Evolutionary conservation across 2,113 vertebrate species (phyloP).

Genomic region (Halichoeres trimaculatus): DNA sequence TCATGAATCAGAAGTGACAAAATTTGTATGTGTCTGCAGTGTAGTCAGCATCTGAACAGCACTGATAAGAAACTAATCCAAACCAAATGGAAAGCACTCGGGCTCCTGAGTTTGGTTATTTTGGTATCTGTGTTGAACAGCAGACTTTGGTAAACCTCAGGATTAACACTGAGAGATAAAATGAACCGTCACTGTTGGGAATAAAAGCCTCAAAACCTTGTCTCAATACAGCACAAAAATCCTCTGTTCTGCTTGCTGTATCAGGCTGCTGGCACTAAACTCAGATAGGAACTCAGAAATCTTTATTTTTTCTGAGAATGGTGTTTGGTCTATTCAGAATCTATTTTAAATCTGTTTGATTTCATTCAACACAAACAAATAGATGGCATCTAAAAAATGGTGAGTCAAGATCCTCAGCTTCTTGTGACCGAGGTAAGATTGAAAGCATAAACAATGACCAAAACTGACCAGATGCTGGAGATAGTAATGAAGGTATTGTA

Average conservation of each 20-base stretch:
- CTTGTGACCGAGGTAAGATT: too few relatives aligned
- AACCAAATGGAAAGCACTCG: slow-evolving; percentile 44
- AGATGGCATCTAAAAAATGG: too few relatives aligned
- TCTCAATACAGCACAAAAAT: neutral
- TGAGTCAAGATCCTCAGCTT: too few relatives aligned
- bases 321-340: too few relatives aligned
- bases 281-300: too few relatives aligned
- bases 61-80: slow-evolving; percentile 73
- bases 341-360: too few relatives aligned
- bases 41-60: slow-evolving; percentile 61
- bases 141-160: slow-evolving; percentile 40
- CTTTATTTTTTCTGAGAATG: too few relatives aligned
- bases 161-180: slow-evolving; percentile 27
- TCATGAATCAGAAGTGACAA: slow-evolving; percentile 55
- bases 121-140: slow-evolving; percentile 50
- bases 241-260: neutral
- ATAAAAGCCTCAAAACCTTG: neutral
- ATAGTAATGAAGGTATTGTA: too few relatives aligned
- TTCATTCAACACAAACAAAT: too few relatives aligned
- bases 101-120: slow-evolving; percentile 47
- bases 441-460: too few relatives aligned
- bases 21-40: slow-evolving; percentile 38
- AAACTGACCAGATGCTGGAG: too few relatives aligned
- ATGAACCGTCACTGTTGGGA: neutral
- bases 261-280: neutral